These are phyloP conservation scores for Drosophila novamexicana DNA, from an alignment of 1,140 invertebrate species.

Conservation along the genomic window DNA sequence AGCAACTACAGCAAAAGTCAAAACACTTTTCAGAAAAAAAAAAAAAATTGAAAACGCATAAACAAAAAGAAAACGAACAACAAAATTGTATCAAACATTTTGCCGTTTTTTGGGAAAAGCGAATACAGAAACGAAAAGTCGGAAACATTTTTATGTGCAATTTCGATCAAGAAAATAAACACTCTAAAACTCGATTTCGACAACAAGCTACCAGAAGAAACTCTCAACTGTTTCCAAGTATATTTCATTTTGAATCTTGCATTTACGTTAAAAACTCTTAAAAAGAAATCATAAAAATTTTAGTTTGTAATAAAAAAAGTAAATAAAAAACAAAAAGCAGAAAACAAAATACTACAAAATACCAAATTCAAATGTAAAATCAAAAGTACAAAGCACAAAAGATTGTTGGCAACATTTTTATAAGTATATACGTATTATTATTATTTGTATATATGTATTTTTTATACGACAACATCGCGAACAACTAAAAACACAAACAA, in stretches of 20 bases:
- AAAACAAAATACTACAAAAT: constrained; percentile 39
- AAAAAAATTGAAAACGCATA: constrained; percentile 19
- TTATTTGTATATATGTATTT: constrained; percentile 81
- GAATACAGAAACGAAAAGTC: constrained; percentile 14
- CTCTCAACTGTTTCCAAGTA: constrained; percentile 65
- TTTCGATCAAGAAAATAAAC: constrained; percentile 37
- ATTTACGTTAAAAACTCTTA: constrained; percentile 43
- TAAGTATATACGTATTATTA: constrained; percentile 80
- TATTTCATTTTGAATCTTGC: constrained; percentile 64
- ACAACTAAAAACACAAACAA: constrained; percentile 32
- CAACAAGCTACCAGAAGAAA: constrained; percentile 61
- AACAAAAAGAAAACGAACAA: constrained; percentile 10
- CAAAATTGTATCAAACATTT: constrained; percentile 44
- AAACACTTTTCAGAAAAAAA: constrained; percentile 46
- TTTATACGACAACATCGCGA: constrained; percentile 72
- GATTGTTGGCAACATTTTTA: constrained; percentile 83
- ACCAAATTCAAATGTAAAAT: constrained; percentile 77
- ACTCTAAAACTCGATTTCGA: constrained; percentile 64
- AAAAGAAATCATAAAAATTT: constrained; percentile 52
- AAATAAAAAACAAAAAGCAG: constrained; percentile 26
- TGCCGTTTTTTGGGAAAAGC: constrained; percentile 43
- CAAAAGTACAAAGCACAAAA: constrained; percentile 81
- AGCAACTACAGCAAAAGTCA: constrained; percentile 45
- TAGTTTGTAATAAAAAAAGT: constrained; percentile 32
- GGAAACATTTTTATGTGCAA: constrained; percentile 63